These are phyloP conservation scores for Pandemis cinnamomeana DNA, from an alignment of 2,888 invertebrate species.

Conservation along the genomic window DNA sequence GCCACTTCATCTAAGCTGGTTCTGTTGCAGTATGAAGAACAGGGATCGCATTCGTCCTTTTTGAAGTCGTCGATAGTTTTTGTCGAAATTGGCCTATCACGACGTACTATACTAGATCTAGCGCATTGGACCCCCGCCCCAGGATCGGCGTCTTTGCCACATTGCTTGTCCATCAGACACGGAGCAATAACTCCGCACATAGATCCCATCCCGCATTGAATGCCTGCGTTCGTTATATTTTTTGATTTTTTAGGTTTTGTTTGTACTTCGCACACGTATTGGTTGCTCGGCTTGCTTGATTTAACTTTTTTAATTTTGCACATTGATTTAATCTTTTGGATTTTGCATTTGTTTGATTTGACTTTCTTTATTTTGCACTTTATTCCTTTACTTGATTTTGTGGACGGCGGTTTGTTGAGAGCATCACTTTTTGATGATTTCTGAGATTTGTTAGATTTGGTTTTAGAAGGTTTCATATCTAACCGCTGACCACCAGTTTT, in stretches of 20 bases:
- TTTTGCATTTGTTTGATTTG: constrained; percentile 1
- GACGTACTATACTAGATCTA: background rate
- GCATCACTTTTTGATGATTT: background rate
- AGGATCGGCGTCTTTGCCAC: background rate
- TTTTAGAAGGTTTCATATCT: background rate
- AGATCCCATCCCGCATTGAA: constrained; percentile 1
- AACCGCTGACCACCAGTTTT: background rate
- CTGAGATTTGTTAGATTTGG: background rate
- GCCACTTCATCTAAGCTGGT: background rate
- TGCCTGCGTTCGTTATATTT: constrained; percentile 1
- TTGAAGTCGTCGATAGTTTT: background rate
- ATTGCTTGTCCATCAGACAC: background rate
- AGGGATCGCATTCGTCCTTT: background rate
- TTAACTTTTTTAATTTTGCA: background rate
- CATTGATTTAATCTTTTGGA: background rate
- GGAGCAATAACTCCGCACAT: background rate
- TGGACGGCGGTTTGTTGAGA: background rate
- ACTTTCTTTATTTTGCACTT: background rate
- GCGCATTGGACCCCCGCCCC: background rate
- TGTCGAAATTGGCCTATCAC: background rate
- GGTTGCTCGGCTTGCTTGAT: background rate
- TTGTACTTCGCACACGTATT: background rate
- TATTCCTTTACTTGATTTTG: background rate
- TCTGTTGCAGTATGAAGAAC: background rate
- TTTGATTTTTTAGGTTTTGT: background rate